Percentiles rank a stretch among this genome's conserved stretches.
Conservation (phyloP, 2,797 vertebrate species). For the Neosilurus mollespiculum region DNA sequence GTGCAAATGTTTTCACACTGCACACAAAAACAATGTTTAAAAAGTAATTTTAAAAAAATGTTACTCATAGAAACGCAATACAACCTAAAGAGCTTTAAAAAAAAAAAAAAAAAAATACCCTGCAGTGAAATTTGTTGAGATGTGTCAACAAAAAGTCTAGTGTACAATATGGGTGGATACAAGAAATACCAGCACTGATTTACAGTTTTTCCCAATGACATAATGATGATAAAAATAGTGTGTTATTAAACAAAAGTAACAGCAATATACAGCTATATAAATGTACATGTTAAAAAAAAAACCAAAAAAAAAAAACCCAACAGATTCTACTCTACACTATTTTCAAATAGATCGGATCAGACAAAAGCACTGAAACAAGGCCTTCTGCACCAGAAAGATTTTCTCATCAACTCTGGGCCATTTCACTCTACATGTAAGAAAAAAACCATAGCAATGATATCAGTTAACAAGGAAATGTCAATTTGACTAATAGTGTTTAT, state of each 20-base stretch:
- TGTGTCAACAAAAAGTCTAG: constrained; percentile 57
- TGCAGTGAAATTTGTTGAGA: constrained; percentile 64
- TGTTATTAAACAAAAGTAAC: constrained; percentile 62
- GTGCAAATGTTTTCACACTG: constrained; percentile 72
- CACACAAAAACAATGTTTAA: constrained; percentile 58
- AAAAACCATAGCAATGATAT: constrained; percentile 44
- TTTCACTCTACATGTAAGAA: constrained; percentile 45
- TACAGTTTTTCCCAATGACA: constrained; percentile 56
- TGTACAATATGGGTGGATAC: constrained; percentile 66
- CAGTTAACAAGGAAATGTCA: neutral
- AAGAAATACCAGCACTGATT: constrained; percentile 60
- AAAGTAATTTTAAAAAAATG: constrained; percentile 51
- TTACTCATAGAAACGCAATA: constrained; percentile 25
- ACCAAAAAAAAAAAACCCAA: constrained; percentile 20
- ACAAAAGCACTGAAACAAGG: constrained; percentile 52
- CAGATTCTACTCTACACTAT: constrained; percentile 62
- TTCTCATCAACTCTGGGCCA: constrained; percentile 48
- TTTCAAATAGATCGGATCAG: constrained; percentile 59
- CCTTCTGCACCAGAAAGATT: constrained; percentile 38
- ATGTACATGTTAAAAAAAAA: constrained; percentile 69
- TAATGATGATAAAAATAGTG: constrained; percentile 56
- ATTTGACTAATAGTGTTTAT: constrained; percentile 19
- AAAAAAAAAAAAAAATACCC: constrained; percentile 61
- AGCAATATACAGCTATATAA: constrained; percentile 72
- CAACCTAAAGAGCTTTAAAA: constrained; percentile 5